Evolutionary conservation across 2,797 vertebrate genomes (phyloP), one percentile per base, ranked within the genome.

Genomic region (Aeoliscus strigatus): DNA sequence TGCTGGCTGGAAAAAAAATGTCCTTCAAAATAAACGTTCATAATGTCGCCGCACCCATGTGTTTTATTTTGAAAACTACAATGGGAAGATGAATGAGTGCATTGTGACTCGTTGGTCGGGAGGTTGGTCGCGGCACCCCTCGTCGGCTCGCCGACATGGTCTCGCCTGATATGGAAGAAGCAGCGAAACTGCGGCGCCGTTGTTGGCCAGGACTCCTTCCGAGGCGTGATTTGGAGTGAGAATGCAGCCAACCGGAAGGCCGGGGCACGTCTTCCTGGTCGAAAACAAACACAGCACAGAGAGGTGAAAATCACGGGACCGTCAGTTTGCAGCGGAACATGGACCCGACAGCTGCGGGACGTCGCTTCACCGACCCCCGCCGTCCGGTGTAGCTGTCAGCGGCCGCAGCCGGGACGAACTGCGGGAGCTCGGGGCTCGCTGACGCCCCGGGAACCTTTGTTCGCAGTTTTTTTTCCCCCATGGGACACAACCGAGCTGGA

Each of bases 91-190:
- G 5, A 3, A 0, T 1, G 0, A 1, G 0, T 6, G 27, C 5
- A 1, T 9, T 27, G 0, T 4, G 3, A 0, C 4, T 0, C 3
- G 9, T 37, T 61, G 6, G 41, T 1, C 12, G 1, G 29, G 1
- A 21, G 5, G 4, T 8, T n/a, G n/a, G 12, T 9, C 8, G 1
- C 32, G 35, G 10, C 10, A 4, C 7, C 10, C 12, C 18, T 31
- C 10, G 1, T 11, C 13, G 12, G 11, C 15, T 43, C 34, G 66
- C 60, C 63, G 53, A 15, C 39, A 33, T 5, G 44, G 39, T 44
- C 49, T 72, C 57, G 59, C 61, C 71, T 73, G 73, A 55, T 73
- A 63, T 75, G 75, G 73, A 65, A 63, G 66, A 14, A 41, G 62
- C 27, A 9, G 45, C 40, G 9, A 24, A 15, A 17, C 17, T 21